phyloP scores from a whole-genome alignment of 2,888 invertebrate species.

The Sinopyrophorus schimmeli region DNA sequence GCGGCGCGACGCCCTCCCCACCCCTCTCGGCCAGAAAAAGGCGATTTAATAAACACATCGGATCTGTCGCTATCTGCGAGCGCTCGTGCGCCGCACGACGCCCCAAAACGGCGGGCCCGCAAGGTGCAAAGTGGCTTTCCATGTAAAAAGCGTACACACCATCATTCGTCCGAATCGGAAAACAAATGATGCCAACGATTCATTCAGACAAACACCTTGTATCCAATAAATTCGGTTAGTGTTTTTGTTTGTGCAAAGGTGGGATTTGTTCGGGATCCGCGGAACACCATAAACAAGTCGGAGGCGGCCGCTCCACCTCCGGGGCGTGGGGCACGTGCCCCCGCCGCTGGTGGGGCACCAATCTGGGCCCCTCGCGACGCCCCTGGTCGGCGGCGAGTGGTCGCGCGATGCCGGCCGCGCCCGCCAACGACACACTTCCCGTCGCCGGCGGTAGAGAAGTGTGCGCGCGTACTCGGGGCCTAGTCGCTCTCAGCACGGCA shows the following conservation, averaged over 20 bases:
- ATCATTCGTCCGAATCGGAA: conserved; percentile 57
- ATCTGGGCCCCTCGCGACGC: no score
- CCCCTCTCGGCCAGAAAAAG: conserved; percentile 38
- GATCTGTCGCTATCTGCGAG: conserved; percentile 38
- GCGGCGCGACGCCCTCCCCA: not conserved
- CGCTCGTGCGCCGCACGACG: conserved; percentile 53
- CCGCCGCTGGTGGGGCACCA: no score
- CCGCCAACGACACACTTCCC: conserved; percentile 44
- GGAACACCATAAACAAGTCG: conserved; percentile 57
- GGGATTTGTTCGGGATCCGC: conserved; percentile 57
- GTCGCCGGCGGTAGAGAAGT: conserved; percentile 47
- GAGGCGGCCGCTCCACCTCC: no score
- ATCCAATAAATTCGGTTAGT: conserved; percentile 58
- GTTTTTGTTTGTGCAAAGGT: conserved; percentile 56
- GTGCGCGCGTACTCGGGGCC: conserved; percentile 43
- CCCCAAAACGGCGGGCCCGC: conserved; percentile 47
- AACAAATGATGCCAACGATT: conserved; percentile 57
- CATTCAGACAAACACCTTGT: conserved; percentile 59
- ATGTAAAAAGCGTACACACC: conserved; percentile 57
- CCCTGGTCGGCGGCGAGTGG: conserved; percentile 37
- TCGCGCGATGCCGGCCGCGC: conserved; percentile 33
- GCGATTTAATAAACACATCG: conserved; percentile 57
- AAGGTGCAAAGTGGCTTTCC: conserved; percentile 57
- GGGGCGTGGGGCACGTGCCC: no score
- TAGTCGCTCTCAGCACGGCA: conserved; percentile 55